Percentiles rank a stretch among this genome's conserved stretches.
These are phyloP conservation scores for Hassar affinis DNA, from an alignment of 2,113 vertebrate genomes.

Conservation along the genomic window DNA sequence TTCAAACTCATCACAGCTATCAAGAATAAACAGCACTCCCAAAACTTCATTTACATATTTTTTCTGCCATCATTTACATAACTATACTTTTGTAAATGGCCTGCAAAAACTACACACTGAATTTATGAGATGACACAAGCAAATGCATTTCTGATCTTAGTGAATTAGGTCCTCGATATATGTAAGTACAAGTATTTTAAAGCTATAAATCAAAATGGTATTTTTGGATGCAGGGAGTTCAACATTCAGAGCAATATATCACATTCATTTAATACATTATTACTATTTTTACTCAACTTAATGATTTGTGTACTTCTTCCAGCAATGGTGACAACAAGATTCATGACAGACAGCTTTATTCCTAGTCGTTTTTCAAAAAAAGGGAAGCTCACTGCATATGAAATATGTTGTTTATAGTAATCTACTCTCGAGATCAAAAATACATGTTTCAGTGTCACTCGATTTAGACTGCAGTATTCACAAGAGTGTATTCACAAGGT, in stretches of 20 bases:
- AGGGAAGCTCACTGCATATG: neutral
- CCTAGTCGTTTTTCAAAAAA: neutral
- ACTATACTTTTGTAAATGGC: neutral
- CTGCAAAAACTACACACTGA: neutral
- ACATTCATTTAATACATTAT: neutral
- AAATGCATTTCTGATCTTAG: neutral
- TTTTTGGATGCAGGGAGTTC: neutral
- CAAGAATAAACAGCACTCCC: neutral
- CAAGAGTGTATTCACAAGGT: neutral
- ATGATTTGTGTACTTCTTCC: neutral
- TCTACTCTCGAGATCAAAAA: neutral
- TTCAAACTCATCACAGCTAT: neutral
- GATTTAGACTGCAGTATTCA: too few relatives aligned
- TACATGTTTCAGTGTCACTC: neutral
- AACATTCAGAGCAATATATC: slow-evolving; percentile 11
- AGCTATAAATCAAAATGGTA: neutral
- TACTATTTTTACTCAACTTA: neutral
- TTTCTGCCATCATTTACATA: neutral
- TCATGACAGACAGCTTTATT: neutral
- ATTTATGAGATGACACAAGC: neutral
- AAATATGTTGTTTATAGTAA: neutral
- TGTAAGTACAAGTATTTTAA: neutral
- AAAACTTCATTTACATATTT: neutral
- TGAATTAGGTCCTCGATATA: neutral
- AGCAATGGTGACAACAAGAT: neutral